Evolutionary conservation across 2,797 vertebrate species (phyloP), one percentile per base, ranked within the genome.

Genomic region (Pteropus rufus): DNA sequence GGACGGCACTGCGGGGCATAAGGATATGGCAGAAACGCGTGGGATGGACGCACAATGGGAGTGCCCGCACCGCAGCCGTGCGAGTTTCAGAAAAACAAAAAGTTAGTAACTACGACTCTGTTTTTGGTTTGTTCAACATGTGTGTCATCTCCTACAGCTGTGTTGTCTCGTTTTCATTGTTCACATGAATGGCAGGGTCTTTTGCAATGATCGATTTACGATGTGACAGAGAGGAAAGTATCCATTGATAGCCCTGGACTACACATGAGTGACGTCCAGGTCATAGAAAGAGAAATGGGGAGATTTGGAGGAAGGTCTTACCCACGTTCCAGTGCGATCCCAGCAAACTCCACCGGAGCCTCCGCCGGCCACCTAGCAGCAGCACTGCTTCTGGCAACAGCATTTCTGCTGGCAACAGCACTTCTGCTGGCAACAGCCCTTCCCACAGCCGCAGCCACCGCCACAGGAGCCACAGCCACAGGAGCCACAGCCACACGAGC

Each of bases 361-460:
- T 0, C 1, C 1, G 7, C 7, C 0, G 0, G 0, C 0, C 0
- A 0, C n/a, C 83, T 79, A 58, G 83, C 31, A 72, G 76, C 75
- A 83, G 58, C 82, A 90, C 1, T 77, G 62, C 72, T 46, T 76
- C 75, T 92, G 5, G n/a, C 91, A 93, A 70, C 95, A 3, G 39
- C 95, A 19, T 14, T 91, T 77, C 31, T 84, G 39, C 58, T 93
- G 87, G 11, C 80, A 95, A 4, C 96, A 75, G 77, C 96, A 2
- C 16, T 94, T 96, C 69, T 36, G 36, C 36, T 36, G 36, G 36
- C 86, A 93, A 0, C 96, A 97, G 65, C 93, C 41, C 77, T 91
- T 96, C 12, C 91, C 52, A 2, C 73, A 87, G 87, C 72, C 44
- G 1, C 70, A 44, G 41, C 34, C 41, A 41, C 41, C 5, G 10